phyloP scores from a whole-genome alignment of 2,113 vertebrate genomes.

The Prunella fulvescens region DNA sequence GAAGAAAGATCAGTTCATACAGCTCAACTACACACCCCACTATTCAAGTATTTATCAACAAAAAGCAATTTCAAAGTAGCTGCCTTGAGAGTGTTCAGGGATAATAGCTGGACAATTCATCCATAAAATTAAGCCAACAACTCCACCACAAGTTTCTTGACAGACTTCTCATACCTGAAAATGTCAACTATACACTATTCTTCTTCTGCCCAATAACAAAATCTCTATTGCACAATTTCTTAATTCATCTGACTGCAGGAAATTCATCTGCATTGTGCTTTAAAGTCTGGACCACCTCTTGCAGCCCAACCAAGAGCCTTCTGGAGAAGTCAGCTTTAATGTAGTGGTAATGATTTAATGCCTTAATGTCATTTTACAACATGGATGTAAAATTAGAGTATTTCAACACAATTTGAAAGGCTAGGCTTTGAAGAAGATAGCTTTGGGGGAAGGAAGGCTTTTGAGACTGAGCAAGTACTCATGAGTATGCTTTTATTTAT shows the following conservation, averaged over 20 bases:
- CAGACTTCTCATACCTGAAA: neutral
- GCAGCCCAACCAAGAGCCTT: rapidly evolving
- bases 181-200: neutral
- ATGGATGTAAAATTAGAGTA: neutral
- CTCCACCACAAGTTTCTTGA: neutral
- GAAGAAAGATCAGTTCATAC: neutral
- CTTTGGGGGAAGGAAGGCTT: neutral
- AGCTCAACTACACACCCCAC: neutral
- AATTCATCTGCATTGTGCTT: neutral
- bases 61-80: slow-evolving; percentile 39
- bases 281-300: neutral
- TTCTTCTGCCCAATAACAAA: neutral
- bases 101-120: slow-evolving; percentile 31
- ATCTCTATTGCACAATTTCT: neutral
- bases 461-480: neutral
- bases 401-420: neutral
- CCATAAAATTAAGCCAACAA: slow-evolving; percentile 49
- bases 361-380: neutral
- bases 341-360: neutral
- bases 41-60: slow-evolving; percentile 38
- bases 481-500: neutral
- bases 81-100: neutral
- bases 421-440: neutral
- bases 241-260: neutral
- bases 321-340: neutral